Conservation (phyloP, 2,888 invertebrate species). For the Coelinius sp. region DNA sequence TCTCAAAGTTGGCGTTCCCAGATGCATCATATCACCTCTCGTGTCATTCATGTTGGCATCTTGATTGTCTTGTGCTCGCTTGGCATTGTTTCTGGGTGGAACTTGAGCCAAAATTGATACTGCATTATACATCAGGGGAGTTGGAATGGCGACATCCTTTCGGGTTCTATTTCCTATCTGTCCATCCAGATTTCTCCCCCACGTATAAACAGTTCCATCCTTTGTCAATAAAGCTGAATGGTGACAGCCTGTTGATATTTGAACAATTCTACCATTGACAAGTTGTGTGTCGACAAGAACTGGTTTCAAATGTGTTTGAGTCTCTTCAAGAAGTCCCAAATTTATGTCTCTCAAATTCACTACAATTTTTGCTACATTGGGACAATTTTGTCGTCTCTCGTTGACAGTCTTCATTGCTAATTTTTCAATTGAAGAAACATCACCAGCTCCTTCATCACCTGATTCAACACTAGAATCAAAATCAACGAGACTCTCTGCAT, state of each 20-base stretch:
- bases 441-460: background rate
- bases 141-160: slow-evolving; percentile 75
- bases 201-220: slow-evolving; percentile 81
- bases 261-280: slow-evolving; percentile 76
- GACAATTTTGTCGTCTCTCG: slow-evolving; percentile 41
- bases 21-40: slow-evolving; percentile 51
- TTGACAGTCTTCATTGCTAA: slow-evolving; percentile 35
- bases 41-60: slow-evolving; percentile 40
- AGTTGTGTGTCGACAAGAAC: slow-evolving; percentile 76
- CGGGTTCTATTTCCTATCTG: slow-evolving; percentile 85
- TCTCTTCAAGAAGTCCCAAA: slow-evolving; percentile 56
- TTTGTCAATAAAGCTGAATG: slow-evolving; percentile 84
- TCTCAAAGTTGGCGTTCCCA: slow-evolving; percentile 46
- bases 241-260: slow-evolving; percentile 83
- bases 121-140: slow-evolving; percentile 72
- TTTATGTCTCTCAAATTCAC: slow-evolving; percentile 48
- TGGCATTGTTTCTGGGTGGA: slow-evolving; percentile 52
- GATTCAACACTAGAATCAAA: slow-evolving; percentile 33
- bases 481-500: slow-evolving; percentile 39
- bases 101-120: slow-evolving; percentile 62
- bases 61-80: slow-evolving; percentile 40
- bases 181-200: slow-evolving; percentile 93
- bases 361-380: slow-evolving; percentile 36
- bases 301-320: slow-evolving; percentile 74
- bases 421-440: slow-evolving; percentile 27